phyloP scores from a whole-genome alignment of 2,888 invertebrate species.

The Meliscaeva auricollis region DNA sequence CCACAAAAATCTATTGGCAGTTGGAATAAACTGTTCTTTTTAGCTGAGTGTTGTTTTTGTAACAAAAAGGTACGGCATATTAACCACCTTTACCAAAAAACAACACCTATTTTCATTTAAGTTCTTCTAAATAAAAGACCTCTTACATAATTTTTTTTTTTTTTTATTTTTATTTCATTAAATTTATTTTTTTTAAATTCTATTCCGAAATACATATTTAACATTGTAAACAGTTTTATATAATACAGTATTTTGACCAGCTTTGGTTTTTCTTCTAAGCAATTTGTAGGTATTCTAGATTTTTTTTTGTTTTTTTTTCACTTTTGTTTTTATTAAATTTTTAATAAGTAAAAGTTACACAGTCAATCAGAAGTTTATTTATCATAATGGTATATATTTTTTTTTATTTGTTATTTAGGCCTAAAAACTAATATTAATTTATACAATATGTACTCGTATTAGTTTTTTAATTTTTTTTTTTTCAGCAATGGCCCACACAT shows the following conservation, averaged over 20 bases:
- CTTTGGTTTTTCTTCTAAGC: conserved; percentile 68
- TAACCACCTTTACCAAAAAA: no score
- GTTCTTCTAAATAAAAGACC: neutral
- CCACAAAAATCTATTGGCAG: no score
- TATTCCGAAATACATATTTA: conserved; percentile 67
- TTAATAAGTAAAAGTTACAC: conserved; percentile 61
- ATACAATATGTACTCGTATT: conserved; percentile 31
- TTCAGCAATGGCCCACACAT: conserved; percentile 42
- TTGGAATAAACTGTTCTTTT: no score
- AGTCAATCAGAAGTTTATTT: conserved; percentile 57
- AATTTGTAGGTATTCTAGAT: conserved; percentile 48
- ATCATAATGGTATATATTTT: conserved; percentile 5
- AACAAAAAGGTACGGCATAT: no score
- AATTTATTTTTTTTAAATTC: conserved; percentile 56
- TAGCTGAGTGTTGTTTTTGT: no score
- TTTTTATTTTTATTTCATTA: conserved; percentile 51
- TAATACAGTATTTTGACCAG: conserved; percentile 63
- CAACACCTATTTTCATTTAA: no score
- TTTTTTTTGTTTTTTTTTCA: conserved; percentile 10
- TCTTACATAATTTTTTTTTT: neutral
- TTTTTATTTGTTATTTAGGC: neutral
- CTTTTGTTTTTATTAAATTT: conserved; percentile 18
- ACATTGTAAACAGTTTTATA: conserved; percentile 63
- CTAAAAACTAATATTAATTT: conserved; percentile 31
- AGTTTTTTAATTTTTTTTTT: conserved; percentile 10